A percentile compares a stretch with the other conserved stretches of the same genome.
Evolutionary conservation across 2,888 invertebrate species (phyloP).

Genomic region (Eristalis arbustorum): DNA sequence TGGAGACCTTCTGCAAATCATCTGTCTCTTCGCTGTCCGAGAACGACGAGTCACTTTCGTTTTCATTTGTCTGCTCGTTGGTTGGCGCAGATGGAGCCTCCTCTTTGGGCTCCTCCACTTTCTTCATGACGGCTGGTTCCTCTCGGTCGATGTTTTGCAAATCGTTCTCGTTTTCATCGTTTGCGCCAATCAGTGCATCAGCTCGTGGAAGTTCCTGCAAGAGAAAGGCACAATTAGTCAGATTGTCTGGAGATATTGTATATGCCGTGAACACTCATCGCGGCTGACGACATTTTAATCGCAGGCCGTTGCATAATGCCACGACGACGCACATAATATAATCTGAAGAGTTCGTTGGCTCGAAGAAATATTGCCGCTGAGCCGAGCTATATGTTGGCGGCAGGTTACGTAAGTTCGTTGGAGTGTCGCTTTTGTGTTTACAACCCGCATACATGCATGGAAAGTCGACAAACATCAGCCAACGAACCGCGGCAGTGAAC

Average conservation of each 20-base stretch:
- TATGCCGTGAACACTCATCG: neutral
- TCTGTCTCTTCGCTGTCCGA: conserved; percentile 83
- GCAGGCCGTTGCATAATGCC: conserved; percentile 40
- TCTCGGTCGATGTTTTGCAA: conserved; percentile 77
- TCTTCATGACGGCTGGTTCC: conserved; percentile 73
- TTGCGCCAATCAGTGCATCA: conserved; percentile 80
- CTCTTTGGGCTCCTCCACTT: conserved; percentile 72
- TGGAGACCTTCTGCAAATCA: conserved; percentile 82
- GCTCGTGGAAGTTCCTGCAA: conserved; percentile 79
- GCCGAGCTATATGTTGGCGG: conserved; percentile 39
- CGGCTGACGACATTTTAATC: conserved; percentile 35
- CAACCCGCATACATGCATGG: conserved; percentile 31
- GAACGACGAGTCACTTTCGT: conserved; percentile 81
- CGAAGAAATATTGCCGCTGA: conserved; percentile 44
- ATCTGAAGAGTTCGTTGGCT: conserved; percentile 55
- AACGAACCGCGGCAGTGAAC: conserved; percentile 52
- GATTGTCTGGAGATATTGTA: conserved; percentile 28
- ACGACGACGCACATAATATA: neutral
- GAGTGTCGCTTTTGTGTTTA: conserved; percentile 26
- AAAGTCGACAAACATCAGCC: conserved; percentile 27
- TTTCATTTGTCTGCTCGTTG: conserved; percentile 66
- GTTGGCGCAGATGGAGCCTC: conserved; percentile 70
- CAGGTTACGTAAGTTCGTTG: conserved; percentile 48
- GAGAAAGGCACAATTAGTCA: conserved; percentile 22
- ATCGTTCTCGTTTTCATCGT: conserved; percentile 76